Percentiles rank a stretch among this genome's conserved stretches.
Conservation (phyloP, 2,888 invertebrate species). For the Drosophila falleni region DNA sequence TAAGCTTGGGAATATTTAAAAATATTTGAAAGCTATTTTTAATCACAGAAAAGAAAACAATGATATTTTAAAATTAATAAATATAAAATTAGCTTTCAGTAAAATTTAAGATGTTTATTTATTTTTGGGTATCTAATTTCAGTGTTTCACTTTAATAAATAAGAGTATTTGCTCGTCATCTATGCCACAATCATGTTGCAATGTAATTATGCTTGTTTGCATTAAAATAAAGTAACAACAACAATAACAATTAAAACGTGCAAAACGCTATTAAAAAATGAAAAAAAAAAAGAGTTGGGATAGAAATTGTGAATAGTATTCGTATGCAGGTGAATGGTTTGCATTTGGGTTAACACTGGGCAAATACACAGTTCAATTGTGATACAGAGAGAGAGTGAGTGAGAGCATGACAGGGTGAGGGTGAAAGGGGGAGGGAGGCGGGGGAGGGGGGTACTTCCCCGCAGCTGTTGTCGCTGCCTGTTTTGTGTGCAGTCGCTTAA, state of each 20-base stretch:
- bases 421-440: background rate
- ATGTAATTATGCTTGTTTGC: slow-evolving; percentile 67
- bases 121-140: background rate
- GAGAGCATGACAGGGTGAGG: background rate
- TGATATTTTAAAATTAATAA: background rate
- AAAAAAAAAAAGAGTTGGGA: slow-evolving; percentile 5
- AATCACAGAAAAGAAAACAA: background rate
- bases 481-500: slow-evolving; percentile 56
- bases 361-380: slow-evolving; percentile 49
- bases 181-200: background rate
- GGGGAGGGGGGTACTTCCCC: slow-evolving; percentile 31
- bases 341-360: slow-evolving; percentile 37
- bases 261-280: slow-evolving; percentile 51
- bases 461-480: slow-evolving; percentile 52
- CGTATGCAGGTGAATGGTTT: slow-evolving; percentile 11
- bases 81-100: too few relatives aligned
- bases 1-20: background rate
- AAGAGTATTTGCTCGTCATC: slow-evolving; percentile 37
- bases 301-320: slow-evolving; percentile 20
- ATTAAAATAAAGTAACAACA: slow-evolving; percentile 39
- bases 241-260: slow-evolving; percentile 67
- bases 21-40: background rate
- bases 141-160: background rate
- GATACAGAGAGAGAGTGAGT: background rate
- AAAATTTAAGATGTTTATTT: background rate